These are phyloP conservation scores for Silurus meridionalis DNA, from an alignment of 2,113 vertebrate species.

Conservation along the genomic window DNA sequence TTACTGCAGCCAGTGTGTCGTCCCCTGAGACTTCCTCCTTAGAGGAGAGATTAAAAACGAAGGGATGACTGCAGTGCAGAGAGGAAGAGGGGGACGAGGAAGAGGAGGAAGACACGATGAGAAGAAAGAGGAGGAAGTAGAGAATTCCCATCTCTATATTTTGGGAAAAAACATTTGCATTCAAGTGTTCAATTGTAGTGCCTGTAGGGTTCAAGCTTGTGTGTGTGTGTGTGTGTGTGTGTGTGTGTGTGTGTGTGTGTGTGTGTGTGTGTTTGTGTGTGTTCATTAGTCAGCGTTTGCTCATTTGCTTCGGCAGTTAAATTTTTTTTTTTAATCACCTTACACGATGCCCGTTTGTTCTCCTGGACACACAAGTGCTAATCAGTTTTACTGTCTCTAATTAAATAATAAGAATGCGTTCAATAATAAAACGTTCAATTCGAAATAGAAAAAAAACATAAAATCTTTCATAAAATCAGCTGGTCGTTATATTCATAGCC, in stretches of 20 bases:
- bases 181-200: background rate
- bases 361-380: background rate
- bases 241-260: background rate
- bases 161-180: background rate
- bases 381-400: background rate
- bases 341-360: background rate
- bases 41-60: slow-evolving; percentile 21
- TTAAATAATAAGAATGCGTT: too few relatives aligned
- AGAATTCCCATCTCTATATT: background rate
- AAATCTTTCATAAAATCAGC: background rate
- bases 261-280: slow-evolving; percentile 14
- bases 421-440: background rate
- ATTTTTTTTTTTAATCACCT: background rate
- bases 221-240: too few relatives aligned
- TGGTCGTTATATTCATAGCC: background rate
- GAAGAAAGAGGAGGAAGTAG: background rate
- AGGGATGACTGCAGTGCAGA: slow-evolving; percentile 27
- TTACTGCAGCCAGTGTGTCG: slow-evolving; percentile 36
- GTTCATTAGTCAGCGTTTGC: slow-evolving; percentile 7
- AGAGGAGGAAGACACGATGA: background rate
- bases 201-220: background rate
- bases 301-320: slow-evolving; percentile 4
- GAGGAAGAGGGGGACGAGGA: slow-evolving; percentile 1
- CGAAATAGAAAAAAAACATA: background rate
- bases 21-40: slow-evolving; percentile 21